Evolutionary conservation across 2,888 invertebrate species (phyloP).

Genomic region (Camponotus fellah): DNA sequence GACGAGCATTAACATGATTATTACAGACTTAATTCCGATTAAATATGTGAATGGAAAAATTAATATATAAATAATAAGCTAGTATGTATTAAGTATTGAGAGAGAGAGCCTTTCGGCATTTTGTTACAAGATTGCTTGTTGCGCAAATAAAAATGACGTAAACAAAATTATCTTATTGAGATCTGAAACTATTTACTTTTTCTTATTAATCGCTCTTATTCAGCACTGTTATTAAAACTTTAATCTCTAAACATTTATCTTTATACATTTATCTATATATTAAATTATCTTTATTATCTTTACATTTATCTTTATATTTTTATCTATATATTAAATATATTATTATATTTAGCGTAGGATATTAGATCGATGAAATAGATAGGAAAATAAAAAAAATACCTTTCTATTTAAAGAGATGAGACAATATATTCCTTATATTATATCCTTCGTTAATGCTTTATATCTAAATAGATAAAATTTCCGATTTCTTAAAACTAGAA

Average conservation of each 20-base stretch:
- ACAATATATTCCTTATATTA: neutral
- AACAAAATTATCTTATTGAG: conserved; percentile 13
- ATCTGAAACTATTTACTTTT: neutral
- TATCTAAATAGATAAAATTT: neutral
- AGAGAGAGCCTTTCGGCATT: neutral
- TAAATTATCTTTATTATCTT: too few relatives aligned
- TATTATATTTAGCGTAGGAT: neutral
- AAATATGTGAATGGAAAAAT: conserved; percentile 8
- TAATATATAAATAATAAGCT: conserved; percentile 10
- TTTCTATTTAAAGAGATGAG: neutral
- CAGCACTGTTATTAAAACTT: neutral
- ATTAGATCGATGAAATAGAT: conserved; percentile 9
- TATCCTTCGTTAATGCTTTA: neutral
- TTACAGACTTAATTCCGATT: neutral
- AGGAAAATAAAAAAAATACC: neutral
- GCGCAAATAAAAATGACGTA: conserved; percentile 42
- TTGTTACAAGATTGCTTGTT: conserved; percentile 24
- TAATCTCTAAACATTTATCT: neutral
- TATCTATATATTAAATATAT: neutral
- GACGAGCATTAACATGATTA: neutral
- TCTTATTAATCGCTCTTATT: neutral
- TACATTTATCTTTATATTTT: neutral
- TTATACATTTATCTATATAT: neutral
- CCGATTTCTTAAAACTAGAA: neutral
- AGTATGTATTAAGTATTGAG: too few relatives aligned